phyloP scores from a whole-genome alignment of 2,113 vertebrate genomes.

The Tichodroma muraria region DNA sequence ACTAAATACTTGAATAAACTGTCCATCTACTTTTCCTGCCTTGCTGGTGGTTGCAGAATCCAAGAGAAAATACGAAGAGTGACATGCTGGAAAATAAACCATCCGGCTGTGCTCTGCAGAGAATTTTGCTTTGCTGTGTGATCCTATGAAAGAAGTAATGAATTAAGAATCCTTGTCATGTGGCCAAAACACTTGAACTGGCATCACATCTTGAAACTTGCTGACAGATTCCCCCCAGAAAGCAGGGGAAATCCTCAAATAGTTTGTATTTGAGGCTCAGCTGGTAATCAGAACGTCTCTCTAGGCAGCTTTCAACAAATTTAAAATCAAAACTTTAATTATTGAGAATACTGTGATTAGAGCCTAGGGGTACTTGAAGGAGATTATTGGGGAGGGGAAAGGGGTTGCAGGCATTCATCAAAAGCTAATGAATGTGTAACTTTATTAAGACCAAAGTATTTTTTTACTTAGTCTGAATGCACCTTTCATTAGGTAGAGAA shows the following conservation, averaged over 20 bases:
- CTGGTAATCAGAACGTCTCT: slow-evolving; percentile 4
- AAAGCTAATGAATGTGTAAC: not conserved
- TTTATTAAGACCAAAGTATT: not conserved
- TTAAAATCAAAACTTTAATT: slow-evolving; percentile 31
- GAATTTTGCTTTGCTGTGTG: not conserved
- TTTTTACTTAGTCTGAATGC: not conserved
- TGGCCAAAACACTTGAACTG: not conserved
- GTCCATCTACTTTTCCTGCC: not conserved
- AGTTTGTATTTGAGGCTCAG: not conserved
- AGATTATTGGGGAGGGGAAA: not conserved
- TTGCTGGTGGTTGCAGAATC: not conserved
- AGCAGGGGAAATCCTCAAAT: not conserved
- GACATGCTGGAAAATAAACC: not conserved
- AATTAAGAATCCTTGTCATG: not conserved
- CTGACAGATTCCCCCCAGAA: not conserved
- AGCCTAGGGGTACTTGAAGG: not conserved
- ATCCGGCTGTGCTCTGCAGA: not conserved
- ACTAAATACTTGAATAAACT: not conserved
- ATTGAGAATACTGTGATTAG: not conserved
- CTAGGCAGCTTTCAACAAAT: slow-evolving; percentile 3
- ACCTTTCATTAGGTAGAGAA: not conserved
- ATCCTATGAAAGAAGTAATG: not conserved
- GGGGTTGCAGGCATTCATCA: not conserved
- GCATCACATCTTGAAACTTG: not conserved
- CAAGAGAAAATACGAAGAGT: not conserved